Evolutionary conservation across 2,888 invertebrate genomes (phyloP), one percentile per base, ranked within the genome.

Genomic region (Amphiduros pacificus): DNA sequence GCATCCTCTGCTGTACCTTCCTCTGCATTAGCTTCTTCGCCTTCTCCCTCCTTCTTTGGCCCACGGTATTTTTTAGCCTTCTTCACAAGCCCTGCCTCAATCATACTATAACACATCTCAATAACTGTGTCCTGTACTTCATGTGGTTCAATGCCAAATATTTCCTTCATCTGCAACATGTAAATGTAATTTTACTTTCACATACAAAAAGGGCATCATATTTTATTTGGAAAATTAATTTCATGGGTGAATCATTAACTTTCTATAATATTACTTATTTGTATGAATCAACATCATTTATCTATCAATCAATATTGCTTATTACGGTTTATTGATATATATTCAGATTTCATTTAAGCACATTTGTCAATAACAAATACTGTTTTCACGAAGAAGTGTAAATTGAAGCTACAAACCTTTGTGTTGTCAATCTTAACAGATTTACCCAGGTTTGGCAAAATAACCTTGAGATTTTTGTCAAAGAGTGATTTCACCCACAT

Each of bases 61-160:
- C 59, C 74, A 53, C 64, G 70, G 69, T 72, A 76, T 62, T 75
- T 76, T 67, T 76, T 77, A 20, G 75, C 64, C 60, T 81, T 81
- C 68, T 82, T 82, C 6, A 84, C 77, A 54, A 85, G 77, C 41
- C 85, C 85, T 50, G 77, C 75, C 56, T 85, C 85, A 54, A 86
- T 85, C 67, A 86, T 74, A 53, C 82, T 81, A 71, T 85, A 83
- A n/a, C 82, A 84, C 84, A 85, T 85, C 60, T 85, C 85, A 58
- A 85, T 73, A 27, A 86, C 64, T 4, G 85, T 84, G 49, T 80
- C 77, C 49, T 82, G 81, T 14, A 81, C 65, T 50, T 84, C 81
- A 22, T 75, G 75, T 51, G 84, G 84, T 32, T 82, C 77, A 31
- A 86, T 77, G 5, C 80, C 83, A 24, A 86, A 77, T 2, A 84